Base-by-base conservation (phyloP, 2,797 vertebrate species). In the Myripristis murdjan region DNA sequence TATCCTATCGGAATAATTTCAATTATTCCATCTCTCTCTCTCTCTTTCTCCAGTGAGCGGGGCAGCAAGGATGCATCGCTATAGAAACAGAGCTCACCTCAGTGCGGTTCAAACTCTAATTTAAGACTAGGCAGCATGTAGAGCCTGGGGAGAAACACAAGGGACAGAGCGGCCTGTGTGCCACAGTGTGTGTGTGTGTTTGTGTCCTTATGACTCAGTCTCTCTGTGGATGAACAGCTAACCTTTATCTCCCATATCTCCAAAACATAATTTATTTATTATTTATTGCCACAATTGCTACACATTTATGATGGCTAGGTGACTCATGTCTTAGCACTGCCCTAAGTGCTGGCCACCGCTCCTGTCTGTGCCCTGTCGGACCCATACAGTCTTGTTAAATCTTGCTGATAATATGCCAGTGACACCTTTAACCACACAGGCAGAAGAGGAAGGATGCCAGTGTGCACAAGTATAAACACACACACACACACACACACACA, bases 41-140 rank as follows among this genome's bases (percentile, higher is more conserved):
- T 57, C 53, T 47, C 63, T 75, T 58, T 69, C 82, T 73, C 67
- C 31, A 55, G 73, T 75, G 81, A 75, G 23, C 49, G 64, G 63
- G 28, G 61, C 44, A 61, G 75, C 67, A 75, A 81, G 77, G 64
- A 82, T 58, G 68, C 74, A 92, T 93, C 69, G 57, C 93, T 92
- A 92, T 92, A 93, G 94, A 91, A 93, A 94, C 92, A 53, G 68
- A 68, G 80, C 88, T 87, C 83, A 86, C 84, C 90, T 88, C 83
- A 51, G 74, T 33, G 82, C 59, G 26, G 75, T 78, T 91, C 76
- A 80, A 70, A 89, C 77, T 87, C 86, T 91, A 88, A 93, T 92
- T 92, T 88, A 89, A 91, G 87, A 91, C 41, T 64, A 84, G 82
- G 82, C 83, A 64, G 66, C 73, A 53, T 52, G 70, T 78, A 63